A percentile compares a stretch with the other conserved stretches of the same genome.
These are phyloP conservation scores for Pterostichus niger DNA, from an alignment of 2,888 invertebrate species.

Conservation along the genomic window DNA sequence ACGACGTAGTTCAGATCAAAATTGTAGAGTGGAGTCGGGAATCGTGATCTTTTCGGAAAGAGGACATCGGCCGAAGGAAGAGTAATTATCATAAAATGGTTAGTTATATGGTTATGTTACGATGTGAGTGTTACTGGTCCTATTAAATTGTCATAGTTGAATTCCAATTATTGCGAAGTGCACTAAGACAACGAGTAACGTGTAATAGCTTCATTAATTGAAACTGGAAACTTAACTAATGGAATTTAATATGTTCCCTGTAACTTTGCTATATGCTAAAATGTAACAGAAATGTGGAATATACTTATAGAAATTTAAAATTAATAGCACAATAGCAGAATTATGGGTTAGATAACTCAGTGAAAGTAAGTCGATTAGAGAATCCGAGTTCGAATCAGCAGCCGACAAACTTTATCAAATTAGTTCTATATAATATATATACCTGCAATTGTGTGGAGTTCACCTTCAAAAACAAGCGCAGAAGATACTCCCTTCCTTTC, in stretches of 20 bases:
- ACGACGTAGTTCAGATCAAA: neutral
- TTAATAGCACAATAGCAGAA: too few species aligned
- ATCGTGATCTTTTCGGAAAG: slow-evolving; percentile 5
- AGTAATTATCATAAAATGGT: slow-evolving; percentile 45
- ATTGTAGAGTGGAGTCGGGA: neutral
- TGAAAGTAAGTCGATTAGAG: too few species aligned
- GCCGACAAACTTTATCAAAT: too few species aligned
- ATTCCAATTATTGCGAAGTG: slow-evolving; percentile 49
- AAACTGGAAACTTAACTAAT: slow-evolving; percentile 14
- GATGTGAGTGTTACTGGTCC: slow-evolving; percentile 13
- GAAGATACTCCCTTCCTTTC: too few species aligned
- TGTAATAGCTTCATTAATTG: neutral
- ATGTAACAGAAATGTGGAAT: too few species aligned
- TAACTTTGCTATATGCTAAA: too few species aligned
- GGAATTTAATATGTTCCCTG: neutral
- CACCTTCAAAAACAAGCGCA: too few species aligned
- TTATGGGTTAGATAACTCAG: too few species aligned
- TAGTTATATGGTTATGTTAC: neutral
- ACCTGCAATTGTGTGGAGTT: too few species aligned
- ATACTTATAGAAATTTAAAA: too few species aligned
- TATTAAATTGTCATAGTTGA: slow-evolving; percentile 28
- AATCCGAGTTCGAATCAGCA: too few species aligned
- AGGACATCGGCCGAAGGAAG: slow-evolving; percentile 3
- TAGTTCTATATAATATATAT: too few species aligned
- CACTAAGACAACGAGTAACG: slow-evolving; percentile 5